Conservation (phyloP, 2,113 vertebrate genomes). For the Pampusana beccarii region DNA sequence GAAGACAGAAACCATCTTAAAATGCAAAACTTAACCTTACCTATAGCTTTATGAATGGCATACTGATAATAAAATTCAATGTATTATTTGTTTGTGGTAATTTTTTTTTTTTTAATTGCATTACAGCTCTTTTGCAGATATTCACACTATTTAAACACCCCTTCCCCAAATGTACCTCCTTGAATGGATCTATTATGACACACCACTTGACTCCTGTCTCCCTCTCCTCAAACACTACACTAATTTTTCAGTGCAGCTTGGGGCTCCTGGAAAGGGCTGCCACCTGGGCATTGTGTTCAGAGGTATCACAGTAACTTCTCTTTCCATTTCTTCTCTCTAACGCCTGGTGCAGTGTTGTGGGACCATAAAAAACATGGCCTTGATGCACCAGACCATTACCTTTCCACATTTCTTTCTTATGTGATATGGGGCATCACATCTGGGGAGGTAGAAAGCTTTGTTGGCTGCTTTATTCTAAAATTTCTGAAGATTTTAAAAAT, state of each 20-base stretch:
- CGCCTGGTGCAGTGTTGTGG: rapidly evolving
- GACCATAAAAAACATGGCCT: background rate
- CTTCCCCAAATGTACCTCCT: background rate
- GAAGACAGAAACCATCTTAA: background rate
- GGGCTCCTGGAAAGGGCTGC: rapidly evolving
- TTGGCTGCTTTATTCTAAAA: background rate
- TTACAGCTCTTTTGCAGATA: background rate
- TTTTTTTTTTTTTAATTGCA: background rate
- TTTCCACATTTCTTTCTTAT: background rate
- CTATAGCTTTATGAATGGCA: background rate
- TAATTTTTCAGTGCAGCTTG: background rate
- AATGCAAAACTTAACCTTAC: background rate
- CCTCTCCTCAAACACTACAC: rapidly evolving
- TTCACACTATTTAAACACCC: background rate
- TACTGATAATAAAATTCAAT: background rate
- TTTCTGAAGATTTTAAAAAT: background rate
- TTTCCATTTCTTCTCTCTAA: background rate
- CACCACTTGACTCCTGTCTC: rapidly evolving
- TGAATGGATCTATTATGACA: background rate
- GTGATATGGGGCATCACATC: background rate
- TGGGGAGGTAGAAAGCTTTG: background rate
- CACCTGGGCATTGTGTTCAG: background rate
- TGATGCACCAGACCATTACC: background rate
- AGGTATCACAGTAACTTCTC: background rate
- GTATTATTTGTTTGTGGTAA: background rate